phyloP scores from a whole-genome alignment of 1,140 invertebrate genomes.

The Onthophagus taurus region DNA sequence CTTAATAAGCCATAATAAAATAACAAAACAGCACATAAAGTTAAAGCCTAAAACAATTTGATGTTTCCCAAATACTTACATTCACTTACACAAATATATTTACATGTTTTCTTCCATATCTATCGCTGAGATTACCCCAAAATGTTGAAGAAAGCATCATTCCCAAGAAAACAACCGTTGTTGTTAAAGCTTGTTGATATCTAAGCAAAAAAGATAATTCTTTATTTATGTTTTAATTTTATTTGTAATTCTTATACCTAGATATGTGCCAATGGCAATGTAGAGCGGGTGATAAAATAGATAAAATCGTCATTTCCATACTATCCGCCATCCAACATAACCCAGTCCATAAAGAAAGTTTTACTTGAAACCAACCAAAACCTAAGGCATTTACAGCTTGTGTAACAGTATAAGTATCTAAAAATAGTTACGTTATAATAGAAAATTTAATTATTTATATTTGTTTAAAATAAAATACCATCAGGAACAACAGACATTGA shows the following conservation, averaged over 20 bases:
- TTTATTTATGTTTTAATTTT: slow-evolving; percentile 8
- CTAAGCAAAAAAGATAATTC: slow-evolving; percentile 50
- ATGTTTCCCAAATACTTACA: too few relatives aligned
- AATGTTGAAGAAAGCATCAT: slow-evolving; percentile 96
- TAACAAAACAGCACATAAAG: slow-evolving; percentile 76
- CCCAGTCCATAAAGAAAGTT: slow-evolving; percentile 75
- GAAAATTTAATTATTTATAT: not conserved
- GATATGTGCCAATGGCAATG: slow-evolving; percentile 91
- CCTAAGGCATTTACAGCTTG: slow-evolving; percentile 92
- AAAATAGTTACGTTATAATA: slow-evolving; percentile 27
- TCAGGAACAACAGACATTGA: slow-evolving; percentile 73
- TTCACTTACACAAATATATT: too few relatives aligned
- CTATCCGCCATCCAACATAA: slow-evolving; percentile 95
- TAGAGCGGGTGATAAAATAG: slow-evolving; percentile 83
- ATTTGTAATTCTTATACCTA: slow-evolving; percentile 44
- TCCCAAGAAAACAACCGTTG: slow-evolving; percentile 81
- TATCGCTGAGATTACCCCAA: slow-evolving; percentile 92
- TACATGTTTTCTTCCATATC: slow-evolving; percentile 84
- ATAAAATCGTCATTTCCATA: slow-evolving; percentile 97
- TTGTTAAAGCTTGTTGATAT: slow-evolving; percentile 54
- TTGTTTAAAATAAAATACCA: slow-evolving; percentile 43
- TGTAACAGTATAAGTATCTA: slow-evolving; percentile 89
- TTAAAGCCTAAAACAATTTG: slow-evolving; percentile 62
- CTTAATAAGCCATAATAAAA: slow-evolving; percentile 89
- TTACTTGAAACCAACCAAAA: slow-evolving; percentile 94